A percentile compares a stretch with the other conserved stretches of the same genome.
Conservation (phyloP, 2,797 vertebrate genomes). For the Megaceryle alcyon region DNA sequence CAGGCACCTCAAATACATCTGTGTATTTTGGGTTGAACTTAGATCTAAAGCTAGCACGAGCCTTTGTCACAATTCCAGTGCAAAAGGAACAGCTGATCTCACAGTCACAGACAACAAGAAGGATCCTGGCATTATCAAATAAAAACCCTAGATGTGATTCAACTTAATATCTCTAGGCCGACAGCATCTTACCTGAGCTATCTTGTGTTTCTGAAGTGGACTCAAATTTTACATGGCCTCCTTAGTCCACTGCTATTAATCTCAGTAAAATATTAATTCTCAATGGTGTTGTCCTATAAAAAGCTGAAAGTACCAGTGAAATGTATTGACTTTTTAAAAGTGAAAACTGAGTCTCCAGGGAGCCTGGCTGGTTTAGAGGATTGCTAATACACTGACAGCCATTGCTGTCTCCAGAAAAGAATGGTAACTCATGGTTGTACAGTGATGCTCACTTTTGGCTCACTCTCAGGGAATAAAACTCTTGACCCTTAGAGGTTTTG, state of each 20-base stretch:
- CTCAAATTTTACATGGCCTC: not conserved
- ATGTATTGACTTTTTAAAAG: not conserved
- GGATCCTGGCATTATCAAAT: not conserved
- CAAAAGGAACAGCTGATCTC: not conserved
- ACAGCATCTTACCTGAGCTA: not conserved
- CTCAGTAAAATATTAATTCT: conserved; percentile 3
- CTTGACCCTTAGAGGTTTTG: not conserved
- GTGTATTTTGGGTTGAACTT: not conserved
- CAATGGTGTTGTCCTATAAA: not conserved
- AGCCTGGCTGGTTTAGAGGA: not conserved
- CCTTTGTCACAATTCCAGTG: not conserved
- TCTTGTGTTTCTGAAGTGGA: not conserved
- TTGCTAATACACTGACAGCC: not conserved
- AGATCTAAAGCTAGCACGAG: not conserved
- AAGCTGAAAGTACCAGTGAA: not conserved
- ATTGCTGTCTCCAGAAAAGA: not conserved
- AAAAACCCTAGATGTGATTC: not conserved
- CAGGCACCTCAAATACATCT: not conserved
- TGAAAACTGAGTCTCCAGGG: not conserved
- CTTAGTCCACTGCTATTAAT: not conserved
- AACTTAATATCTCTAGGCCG: not conserved
- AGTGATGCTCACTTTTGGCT: not conserved
- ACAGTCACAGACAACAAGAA: not conserved
- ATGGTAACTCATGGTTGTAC: not conserved
- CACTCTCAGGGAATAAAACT: not conserved